Conservation (phyloP, 2,113 vertebrate species). For the Sapayoa aenigma region DNA sequence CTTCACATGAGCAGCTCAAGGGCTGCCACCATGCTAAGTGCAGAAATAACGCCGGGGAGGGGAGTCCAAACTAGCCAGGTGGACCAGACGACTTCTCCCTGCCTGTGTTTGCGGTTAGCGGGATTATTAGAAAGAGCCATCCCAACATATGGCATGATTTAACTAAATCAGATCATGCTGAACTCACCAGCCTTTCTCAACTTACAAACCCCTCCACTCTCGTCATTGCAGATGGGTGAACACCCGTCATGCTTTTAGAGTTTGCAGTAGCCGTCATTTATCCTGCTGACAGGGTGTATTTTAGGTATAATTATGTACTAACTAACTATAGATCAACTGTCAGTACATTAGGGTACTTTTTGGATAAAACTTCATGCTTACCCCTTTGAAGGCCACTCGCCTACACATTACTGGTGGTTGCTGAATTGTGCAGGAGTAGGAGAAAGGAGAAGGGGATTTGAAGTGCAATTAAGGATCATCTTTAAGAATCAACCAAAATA, state of each 20-base stretch:
- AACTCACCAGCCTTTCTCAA: constrained; percentile 51
- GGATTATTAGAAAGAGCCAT: constrained; percentile 29
- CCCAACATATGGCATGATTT: constrained; percentile 48
- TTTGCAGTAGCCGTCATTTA: constrained; percentile 64
- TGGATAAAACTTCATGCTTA: constrained; percentile 57
- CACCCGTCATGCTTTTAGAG: constrained; percentile 56
- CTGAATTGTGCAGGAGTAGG: constrained; percentile 6
- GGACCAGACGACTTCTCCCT: constrained; percentile 25
- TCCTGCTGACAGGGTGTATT: constrained; percentile 62
- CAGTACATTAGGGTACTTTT: constrained; percentile 45
- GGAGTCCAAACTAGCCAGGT: constrained; percentile 38
- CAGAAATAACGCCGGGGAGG: background rate
- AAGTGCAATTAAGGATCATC: background rate
- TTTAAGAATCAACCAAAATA: background rate
- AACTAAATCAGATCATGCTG: constrained; percentile 43
- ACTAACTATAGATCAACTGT: constrained; percentile 69
- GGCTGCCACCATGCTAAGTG: constrained; percentile 16
- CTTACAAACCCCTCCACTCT: constrained; percentile 56
- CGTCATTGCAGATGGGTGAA: constrained; percentile 58
- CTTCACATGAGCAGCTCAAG: constrained; percentile 57
- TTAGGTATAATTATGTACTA: constrained; percentile 68
- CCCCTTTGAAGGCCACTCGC: constrained; percentile 42
- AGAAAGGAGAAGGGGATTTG: background rate
- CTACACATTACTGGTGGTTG: constrained; percentile 11
- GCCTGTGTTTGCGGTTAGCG: constrained; percentile 33